Percentiles rank a stretch among this genome's conserved stretches.
Conservation (phyloP, 2,888 invertebrate genomes). For the Eristalis intricaria region DNA sequence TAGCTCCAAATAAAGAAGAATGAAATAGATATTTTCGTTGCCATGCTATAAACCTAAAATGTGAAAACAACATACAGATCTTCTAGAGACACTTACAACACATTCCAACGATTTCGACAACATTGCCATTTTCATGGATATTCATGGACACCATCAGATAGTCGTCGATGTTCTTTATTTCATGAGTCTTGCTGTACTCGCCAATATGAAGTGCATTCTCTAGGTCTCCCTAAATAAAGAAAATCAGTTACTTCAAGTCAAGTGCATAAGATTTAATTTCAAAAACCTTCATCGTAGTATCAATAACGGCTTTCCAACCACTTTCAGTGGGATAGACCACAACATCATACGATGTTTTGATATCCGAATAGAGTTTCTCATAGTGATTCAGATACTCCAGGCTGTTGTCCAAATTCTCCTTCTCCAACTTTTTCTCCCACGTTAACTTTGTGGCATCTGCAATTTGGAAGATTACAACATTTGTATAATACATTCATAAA, state of each 20-base stretch:
- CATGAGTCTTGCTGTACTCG: conserved; percentile 90
- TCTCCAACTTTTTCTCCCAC: conserved; percentile 88
- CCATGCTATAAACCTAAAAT: not conserved
- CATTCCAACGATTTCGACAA: conserved; percentile 95
- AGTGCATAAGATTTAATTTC: conserved; percentile 38
- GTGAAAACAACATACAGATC: not conserved
- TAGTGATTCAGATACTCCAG: conserved; percentile 90
- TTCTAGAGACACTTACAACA: conserved; percentile 87
- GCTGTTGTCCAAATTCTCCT: conserved; percentile 94
- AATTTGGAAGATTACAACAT: not conserved
- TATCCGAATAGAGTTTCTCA: conserved; percentile 94
- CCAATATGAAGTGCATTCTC: conserved; percentile 89
- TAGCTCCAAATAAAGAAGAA: no score
- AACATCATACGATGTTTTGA: conserved; percentile 96
- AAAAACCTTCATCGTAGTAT: conserved; percentile 77
- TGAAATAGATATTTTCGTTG: not conserved
- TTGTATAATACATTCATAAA: not conserved
- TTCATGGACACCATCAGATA: conserved; percentile 94
- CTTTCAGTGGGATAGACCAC: conserved; percentile 96
- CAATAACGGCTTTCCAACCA: conserved; percentile 86
- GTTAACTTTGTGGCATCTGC: conserved; percentile 82
- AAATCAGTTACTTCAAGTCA: conserved; percentile 93
- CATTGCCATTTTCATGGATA: conserved; percentile 94
- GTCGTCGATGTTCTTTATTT: conserved; percentile 91
- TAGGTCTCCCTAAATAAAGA: conserved; percentile 88